These are phyloP conservation scores for Malurus elegans DNA, from an alignment of 2,113 vertebrate genomes.

Conservation along the genomic window DNA sequence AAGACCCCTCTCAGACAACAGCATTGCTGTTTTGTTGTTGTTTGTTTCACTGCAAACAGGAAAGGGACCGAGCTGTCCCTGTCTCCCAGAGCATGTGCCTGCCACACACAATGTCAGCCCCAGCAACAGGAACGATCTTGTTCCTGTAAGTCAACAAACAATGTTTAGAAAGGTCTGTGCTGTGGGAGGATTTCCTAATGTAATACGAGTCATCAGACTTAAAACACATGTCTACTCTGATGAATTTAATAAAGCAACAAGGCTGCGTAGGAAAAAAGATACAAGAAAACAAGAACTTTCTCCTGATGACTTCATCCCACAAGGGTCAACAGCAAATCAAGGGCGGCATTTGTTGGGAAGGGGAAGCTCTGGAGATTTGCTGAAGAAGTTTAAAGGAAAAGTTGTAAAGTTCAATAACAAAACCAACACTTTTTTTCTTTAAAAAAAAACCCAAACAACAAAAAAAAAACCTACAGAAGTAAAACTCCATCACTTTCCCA, in stretches of 20 bases:
- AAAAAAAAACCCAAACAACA: background rate
- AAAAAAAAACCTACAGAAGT: no score
- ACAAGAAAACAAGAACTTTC: slow-evolving; percentile 44
- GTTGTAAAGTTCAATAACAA: background rate
- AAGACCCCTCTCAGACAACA: background rate
- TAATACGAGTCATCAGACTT: background rate
- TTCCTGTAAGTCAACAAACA: slow-evolving; percentile 48
- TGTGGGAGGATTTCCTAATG: slow-evolving; percentile 47
- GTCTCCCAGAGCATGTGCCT: background rate
- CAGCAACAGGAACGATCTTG: background rate
- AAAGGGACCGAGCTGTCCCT: background rate
- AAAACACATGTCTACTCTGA: slow-evolving; percentile 9
- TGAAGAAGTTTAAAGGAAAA: background rate
- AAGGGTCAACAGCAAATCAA: background rate
- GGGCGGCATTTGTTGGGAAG: background rate
- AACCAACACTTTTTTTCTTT: background rate
- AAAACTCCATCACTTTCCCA: background rate
- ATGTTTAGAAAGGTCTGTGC: slow-evolving; percentile 24
- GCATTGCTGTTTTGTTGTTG: background rate
- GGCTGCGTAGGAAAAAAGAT: background rate
- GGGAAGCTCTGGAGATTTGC: background rate
- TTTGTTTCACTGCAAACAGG: background rate
- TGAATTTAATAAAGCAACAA: background rate
- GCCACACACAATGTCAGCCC: background rate
- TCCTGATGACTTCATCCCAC: slow-evolving; percentile 43